Evolutionary conservation across 2,113 vertebrate genomes (phyloP).

Genomic region (Eudyptes chrysolophus): DNA sequence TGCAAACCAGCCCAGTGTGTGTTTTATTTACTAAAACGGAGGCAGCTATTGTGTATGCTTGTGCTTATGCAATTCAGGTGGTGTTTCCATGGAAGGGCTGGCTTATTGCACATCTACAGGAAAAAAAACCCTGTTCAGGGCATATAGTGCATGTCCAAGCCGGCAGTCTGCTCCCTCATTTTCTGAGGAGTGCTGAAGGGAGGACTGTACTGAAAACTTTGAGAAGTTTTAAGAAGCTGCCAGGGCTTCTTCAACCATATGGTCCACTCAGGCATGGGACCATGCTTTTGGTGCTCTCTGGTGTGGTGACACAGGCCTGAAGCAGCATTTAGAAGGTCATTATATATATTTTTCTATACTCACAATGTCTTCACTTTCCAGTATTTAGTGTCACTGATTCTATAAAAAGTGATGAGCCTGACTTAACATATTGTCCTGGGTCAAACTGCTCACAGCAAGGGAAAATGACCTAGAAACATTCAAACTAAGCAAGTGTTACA

Average conservation of each 20-base stretch:
- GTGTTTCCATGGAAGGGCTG: not conserved
- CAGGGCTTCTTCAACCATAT: not conserved
- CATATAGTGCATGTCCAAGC: not conserved
- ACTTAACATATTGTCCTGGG: not conserved
- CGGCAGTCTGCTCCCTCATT: not conserved
- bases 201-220: not conserved
- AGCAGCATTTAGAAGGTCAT: not conserved
- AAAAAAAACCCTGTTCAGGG: not conserved
- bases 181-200: not conserved
- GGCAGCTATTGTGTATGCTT: not conserved
- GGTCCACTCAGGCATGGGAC: not conserved
- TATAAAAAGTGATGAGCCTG: not conserved
- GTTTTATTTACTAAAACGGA: not conserved
- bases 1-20: not conserved
- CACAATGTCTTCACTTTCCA: not conserved
- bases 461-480: not conserved
- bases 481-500: not conserved
- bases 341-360: not conserved
- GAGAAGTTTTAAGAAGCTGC: not conserved
- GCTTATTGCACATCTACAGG: not conserved
- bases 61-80: not conserved
- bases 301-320: not conserved
- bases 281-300: not conserved
- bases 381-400: not conserved
- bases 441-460: not conserved